Conservation (phyloP, 2,113 vertebrate species). For the Oncorhynchus nerka region DNA sequence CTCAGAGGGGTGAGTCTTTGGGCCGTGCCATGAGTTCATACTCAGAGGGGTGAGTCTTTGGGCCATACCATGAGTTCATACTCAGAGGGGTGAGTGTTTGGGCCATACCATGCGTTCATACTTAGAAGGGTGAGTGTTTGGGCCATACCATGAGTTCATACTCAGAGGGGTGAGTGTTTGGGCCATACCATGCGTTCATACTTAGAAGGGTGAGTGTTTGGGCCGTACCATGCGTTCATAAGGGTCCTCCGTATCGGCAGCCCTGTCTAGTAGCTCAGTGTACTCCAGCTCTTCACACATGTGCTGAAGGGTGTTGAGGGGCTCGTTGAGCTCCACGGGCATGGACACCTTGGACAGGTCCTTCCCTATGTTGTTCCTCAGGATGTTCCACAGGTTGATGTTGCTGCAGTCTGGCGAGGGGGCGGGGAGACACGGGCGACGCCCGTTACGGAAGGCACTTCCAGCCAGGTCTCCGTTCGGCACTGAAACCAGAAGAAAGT, state of each 20-base stretch:
- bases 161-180: too few species aligned
- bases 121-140: too few species aligned
- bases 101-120: too few species aligned
- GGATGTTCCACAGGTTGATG: conserved; percentile 98
- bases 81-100: background rate
- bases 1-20: too few species aligned
- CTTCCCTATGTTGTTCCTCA: conserved; percentile 98
- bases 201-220: background rate
- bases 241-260: conserved; percentile 88
- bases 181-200: too few species aligned
- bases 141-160: too few species aligned
- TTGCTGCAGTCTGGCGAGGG: conserved; percentile 95
- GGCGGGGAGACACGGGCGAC: conserved; percentile 88
- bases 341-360: conserved; percentile 98
- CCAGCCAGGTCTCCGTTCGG: conserved; percentile 92
- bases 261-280: conserved; percentile 96
- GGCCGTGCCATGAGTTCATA: too few species aligned
- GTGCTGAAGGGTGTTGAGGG: conserved; percentile 96
- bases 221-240: conserved; percentile 93
- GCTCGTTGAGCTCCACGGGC: conserved; percentile 98
- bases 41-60: too few species aligned
- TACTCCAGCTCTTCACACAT: conserved; percentile 98
- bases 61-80: too few species aligned
- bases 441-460: conserved; percentile 90
- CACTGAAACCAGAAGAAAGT: conserved; percentile 70